Evolutionary conservation across 2,113 vertebrate species (phyloP).

Genomic region (Eulemur macaco): DNA sequence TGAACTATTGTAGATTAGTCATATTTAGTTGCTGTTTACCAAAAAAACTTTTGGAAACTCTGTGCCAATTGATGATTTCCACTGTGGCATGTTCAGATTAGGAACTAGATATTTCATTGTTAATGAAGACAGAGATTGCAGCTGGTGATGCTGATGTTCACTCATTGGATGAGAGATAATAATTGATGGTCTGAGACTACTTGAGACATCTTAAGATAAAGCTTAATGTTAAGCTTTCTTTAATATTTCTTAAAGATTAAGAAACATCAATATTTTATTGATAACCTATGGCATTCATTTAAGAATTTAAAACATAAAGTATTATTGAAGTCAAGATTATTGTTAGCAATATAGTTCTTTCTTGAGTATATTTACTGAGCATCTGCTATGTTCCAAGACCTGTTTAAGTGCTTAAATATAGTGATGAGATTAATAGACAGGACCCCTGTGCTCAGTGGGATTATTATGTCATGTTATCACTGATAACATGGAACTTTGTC

Average conservation of each 20-base stretch:
- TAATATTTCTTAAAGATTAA: too few species aligned
- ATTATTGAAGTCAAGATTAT: not conserved
- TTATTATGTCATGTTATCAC: not conserved
- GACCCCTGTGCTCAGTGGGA: accelerated
- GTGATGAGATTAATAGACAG: not conserved
- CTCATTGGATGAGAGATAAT: not conserved
- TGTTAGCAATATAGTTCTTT: not conserved
- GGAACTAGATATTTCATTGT: not conserved
- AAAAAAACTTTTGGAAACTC: not conserved
- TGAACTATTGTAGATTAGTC: not conserved
- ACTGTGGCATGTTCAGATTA: not conserved
- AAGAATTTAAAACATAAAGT: not conserved
- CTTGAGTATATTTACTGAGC: not conserved
- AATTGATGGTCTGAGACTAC: not conserved
- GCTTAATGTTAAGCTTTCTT: too few species aligned
- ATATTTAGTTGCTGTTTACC: not conserved
- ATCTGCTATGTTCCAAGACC: not conserved
- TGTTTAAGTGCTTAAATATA: not conserved
- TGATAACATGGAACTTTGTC: not conserved
- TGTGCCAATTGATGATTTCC: not conserved
- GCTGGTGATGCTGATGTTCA: not conserved
- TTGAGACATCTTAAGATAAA: not conserved
- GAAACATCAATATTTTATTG: not conserved
- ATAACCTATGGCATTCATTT: not conserved
- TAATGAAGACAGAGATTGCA: not conserved